phyloP scores from a whole-genome alignment of 35 echinoderm and acorn worm genomes.

The Ptychodera flava region DNA sequence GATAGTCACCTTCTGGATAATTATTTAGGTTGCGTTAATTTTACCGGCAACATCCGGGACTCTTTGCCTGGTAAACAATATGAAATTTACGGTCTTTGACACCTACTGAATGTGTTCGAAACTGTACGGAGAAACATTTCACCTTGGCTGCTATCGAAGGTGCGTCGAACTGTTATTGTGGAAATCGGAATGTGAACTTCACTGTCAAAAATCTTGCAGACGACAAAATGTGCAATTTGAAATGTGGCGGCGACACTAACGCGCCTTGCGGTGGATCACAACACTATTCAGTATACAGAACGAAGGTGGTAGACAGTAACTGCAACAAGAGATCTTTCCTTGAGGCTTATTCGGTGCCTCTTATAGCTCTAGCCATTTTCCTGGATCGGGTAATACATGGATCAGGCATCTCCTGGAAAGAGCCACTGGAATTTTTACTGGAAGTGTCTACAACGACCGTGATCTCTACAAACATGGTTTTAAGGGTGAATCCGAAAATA shows the following conservation, averaged over 20 bases:
- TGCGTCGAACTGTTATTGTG: conserved; percentile 77
- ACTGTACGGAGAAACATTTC: background rate
- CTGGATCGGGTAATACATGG: background rate
- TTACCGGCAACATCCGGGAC: background rate
- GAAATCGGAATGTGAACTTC: conserved; percentile 36
- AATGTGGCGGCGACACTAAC: conserved; percentile 47
- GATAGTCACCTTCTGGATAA: too few relatives aligned
- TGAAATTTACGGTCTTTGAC: background rate
- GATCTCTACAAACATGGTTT: background rate
- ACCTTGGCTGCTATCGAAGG: conserved; percentile 43
- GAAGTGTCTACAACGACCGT: background rate
- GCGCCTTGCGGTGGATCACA: conserved; percentile 48
- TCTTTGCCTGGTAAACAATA: background rate
- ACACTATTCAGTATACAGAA: conserved; percentile 65
- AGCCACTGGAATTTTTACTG: background rate
- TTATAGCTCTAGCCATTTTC: conserved; percentile 20
- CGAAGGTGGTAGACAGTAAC: conserved; percentile 30
- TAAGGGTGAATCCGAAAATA: background rate
- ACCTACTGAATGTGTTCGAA: background rate
- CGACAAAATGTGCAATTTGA: conserved; percentile 38
- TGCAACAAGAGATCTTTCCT: conserved; percentile 36
- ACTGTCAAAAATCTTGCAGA: conserved; percentile 31
- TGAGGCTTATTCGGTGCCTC: conserved; percentile 21
- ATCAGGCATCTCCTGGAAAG: background rate
- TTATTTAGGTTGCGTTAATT: background rate